A percentile compares a stretch with the other conserved stretches of the same genome.
phyloP scores from a whole-genome alignment of 2,113 vertebrate genomes.

The Reinhardtius hippoglossoides region DNA sequence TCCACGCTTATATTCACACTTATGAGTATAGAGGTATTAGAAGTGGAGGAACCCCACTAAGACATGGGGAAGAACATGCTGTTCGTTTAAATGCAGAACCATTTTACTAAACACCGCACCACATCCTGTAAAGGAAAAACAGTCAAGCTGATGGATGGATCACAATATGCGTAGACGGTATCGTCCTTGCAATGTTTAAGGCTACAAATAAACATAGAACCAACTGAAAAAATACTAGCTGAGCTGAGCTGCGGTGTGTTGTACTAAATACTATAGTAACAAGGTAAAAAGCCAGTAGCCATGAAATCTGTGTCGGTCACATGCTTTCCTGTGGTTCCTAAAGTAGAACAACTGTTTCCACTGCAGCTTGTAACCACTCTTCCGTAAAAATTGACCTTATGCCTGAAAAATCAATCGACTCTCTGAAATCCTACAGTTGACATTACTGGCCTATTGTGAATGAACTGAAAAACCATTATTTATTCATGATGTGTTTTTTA shows the following conservation, averaged over 20 bases:
- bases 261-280: constrained; percentile 42
- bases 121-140: too few species aligned
- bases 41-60: too few species aligned
- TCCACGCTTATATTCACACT: too few species aligned
- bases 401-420: constrained; percentile 71
- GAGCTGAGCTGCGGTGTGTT: constrained; percentile 6
- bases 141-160: too few species aligned
- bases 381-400: constrained; percentile 77
- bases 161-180: neutral
- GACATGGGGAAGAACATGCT: too few species aligned
- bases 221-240: constrained; percentile 7
- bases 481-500: neutral
- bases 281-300: constrained; percentile 59
- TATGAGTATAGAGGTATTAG: too few species aligned
- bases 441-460: constrained; percentile 24
- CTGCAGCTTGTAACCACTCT: constrained; percentile 56
- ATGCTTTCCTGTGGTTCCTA: constrained; percentile 44
- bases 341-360: constrained; percentile 71
- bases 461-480: constrained; percentile 13
- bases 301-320: constrained; percentile 68
- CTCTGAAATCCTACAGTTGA: constrained; percentile 46
- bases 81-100: too few species aligned
- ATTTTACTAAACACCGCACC: too few species aligned
- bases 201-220: neutral
- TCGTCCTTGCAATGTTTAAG: neutral